phyloP scores from a whole-genome alignment of 2,888 invertebrate species.

The Tupiocoris notatus region DNA sequence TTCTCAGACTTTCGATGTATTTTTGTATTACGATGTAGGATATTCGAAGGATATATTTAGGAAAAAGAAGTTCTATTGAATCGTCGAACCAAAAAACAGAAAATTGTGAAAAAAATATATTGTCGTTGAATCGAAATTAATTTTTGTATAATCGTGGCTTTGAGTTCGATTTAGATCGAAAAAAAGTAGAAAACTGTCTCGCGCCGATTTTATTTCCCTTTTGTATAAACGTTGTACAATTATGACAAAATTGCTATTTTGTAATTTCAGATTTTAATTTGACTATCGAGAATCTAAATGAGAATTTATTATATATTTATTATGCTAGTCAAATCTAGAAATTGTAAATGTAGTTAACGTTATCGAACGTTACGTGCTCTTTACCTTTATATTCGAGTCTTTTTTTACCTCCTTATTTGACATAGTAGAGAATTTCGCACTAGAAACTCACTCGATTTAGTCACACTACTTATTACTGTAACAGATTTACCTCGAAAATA shows the following conservation, averaged over 20 bases:
- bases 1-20: constrained; percentile 29
- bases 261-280: constrained; percentile 11
- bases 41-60: not conserved
- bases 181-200: not conserved
- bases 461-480: constrained; percentile 1
- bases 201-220: not conserved
- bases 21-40: constrained; percentile 20
- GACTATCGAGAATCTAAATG: not conserved
- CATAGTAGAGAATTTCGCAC: constrained; percentile 1
- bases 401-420: constrained; percentile 25
- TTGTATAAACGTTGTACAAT: constrained; percentile 15
- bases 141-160: not conserved
- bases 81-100: constrained; percentile 9
- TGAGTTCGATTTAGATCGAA: not conserved
- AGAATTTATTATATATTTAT: constrained; percentile 17
- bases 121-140: not conserved
- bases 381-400: constrained; percentile 26
- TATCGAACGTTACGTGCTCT: not conserved
- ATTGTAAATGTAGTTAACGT: constrained; percentile 12
- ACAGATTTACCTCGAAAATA: constrained; percentile 20
- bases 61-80: not conserved
- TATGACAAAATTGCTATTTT: constrained; percentile 10
- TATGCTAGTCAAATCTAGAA: constrained; percentile 27
- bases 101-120: not conserved
- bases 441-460: constrained; percentile 22